Conservation (phyloP, 2,113 vertebrate genomes). For the Megaceryle torquata region DNA sequence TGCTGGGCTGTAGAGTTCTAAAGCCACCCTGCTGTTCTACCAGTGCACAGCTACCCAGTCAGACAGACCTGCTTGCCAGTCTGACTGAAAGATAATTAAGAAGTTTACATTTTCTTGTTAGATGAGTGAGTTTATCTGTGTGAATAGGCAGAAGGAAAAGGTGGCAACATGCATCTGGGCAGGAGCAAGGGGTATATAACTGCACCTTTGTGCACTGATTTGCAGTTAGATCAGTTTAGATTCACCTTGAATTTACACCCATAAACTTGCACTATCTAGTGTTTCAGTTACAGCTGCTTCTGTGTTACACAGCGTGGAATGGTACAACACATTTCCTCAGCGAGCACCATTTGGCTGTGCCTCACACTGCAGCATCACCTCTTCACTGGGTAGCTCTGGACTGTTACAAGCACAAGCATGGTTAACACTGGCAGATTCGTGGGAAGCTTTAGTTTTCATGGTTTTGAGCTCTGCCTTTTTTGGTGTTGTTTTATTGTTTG, state of each 20-base stretch:
- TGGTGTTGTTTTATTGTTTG: background rate
- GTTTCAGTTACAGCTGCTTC: background rate
- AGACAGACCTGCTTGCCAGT: background rate
- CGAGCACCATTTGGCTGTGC: background rate
- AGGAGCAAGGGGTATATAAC: background rate
- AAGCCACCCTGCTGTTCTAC: background rate
- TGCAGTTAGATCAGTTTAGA: background rate
- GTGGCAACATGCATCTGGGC: background rate
- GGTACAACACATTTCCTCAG: background rate
- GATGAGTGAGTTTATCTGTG: background rate
- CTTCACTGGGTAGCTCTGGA: background rate
- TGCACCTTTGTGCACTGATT: background rate
- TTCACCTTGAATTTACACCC: background rate
- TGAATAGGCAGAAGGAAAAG: background rate
- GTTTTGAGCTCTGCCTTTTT: background rate
- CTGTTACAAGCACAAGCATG: background rate
- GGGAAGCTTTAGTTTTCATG: background rate
- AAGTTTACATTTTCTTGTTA: background rate
- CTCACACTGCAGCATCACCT: background rate
- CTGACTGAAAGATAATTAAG: background rate
- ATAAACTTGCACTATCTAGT: background rate
- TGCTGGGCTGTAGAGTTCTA: background rate
- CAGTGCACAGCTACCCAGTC: accelerated
- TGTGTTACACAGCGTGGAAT: background rate
- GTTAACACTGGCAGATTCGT: background rate